Evolutionary conservation across 2,797 vertebrate species (phyloP), one percentile per base, ranked within the genome.

Genomic region (Kryptopterus vitreolus): DNA sequence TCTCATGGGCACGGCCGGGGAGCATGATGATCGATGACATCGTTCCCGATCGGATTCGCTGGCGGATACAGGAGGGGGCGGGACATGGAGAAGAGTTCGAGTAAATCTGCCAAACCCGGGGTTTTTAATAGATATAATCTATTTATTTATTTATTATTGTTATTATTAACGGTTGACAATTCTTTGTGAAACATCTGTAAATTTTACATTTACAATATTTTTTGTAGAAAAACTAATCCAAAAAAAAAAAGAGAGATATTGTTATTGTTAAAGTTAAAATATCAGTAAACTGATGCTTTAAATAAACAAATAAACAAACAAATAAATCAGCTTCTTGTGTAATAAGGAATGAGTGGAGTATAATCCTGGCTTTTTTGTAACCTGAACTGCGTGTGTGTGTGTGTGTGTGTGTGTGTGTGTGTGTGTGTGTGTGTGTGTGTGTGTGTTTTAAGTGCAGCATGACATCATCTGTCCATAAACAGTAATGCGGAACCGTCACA

Each of bases 361-460:
- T 43, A 79, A 78, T 48, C 59, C 52, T 26, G 57, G 63, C 9
- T n/a, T 78, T n/a, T 55, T 75, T 77, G 77, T 76, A 59, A 75
- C 53, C 11, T 48, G 43, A 84, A 33, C 33, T 29, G 38, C 24
- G 57, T 71, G 35, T 48, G 11, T 52, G 4, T 53, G 43, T 68
- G 31, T 50, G 38, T 82, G 38, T 68, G 9, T 35, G 2, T 11
- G 15, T 48, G 4, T 38, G 38, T 38, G 3, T 38, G 38, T 38
- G 3, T 50, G 33, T 80, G 50, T 48, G 35, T 73, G 69, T 70
- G 38, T 31, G 55, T 71, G 35, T 48, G 11, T 77, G 3, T 50
- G 35, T 77, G 50, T 48, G 35, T 43, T 10, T n/a, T 15, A 78
- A 29, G 3, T 29, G 20, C 20, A 12, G 9, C 50, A 68, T 81